Evolutionary conservation across 2,888 invertebrate species (phyloP).

Genomic region (Rhyacophila evoluta): DNA sequence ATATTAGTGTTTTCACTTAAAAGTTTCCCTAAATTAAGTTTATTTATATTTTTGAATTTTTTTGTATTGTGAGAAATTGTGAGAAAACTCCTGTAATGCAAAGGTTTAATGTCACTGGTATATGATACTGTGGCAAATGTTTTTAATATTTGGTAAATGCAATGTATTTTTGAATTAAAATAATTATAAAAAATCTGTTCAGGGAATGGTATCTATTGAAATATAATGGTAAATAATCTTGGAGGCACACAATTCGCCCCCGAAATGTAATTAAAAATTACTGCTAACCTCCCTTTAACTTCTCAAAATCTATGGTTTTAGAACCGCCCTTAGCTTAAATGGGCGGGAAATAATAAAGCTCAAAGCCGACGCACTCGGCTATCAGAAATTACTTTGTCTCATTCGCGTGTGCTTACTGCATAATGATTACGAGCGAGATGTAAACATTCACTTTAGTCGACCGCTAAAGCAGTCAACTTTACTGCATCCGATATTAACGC

Average conservation of each 20-base stretch:
- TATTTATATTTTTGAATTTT: too few species aligned
- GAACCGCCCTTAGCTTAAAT: constrained; percentile 35
- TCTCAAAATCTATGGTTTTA: constrained; percentile 20
- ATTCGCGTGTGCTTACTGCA: background rate
- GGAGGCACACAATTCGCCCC: background rate
- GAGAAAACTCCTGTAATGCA: too few species aligned
- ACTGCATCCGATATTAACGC: constrained; percentile 35
- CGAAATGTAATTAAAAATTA: background rate
- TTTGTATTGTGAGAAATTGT: too few species aligned
- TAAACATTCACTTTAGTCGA: constrained; percentile 17
- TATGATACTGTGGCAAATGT: too few species aligned
- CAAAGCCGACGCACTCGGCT: background rate
- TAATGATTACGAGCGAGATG: constrained; percentile 32
- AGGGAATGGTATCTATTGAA: background rate
- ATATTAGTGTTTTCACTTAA: too few species aligned
- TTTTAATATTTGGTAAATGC: too few species aligned
- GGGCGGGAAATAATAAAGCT: constrained; percentile 39
- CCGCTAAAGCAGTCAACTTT: background rate
- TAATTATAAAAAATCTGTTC: too few species aligned
- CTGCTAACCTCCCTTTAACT: background rate
- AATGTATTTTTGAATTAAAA: too few species aligned
- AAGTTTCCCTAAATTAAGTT: too few species aligned
- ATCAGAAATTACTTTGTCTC: constrained; percentile 20
- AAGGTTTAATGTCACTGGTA: too few species aligned
- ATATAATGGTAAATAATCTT: background rate